Percentiles rank a stretch among this genome's conserved stretches.
Evolutionary conservation across 2,113 vertebrate species (phyloP).

Genomic region (Orycteropus afer): DNA sequence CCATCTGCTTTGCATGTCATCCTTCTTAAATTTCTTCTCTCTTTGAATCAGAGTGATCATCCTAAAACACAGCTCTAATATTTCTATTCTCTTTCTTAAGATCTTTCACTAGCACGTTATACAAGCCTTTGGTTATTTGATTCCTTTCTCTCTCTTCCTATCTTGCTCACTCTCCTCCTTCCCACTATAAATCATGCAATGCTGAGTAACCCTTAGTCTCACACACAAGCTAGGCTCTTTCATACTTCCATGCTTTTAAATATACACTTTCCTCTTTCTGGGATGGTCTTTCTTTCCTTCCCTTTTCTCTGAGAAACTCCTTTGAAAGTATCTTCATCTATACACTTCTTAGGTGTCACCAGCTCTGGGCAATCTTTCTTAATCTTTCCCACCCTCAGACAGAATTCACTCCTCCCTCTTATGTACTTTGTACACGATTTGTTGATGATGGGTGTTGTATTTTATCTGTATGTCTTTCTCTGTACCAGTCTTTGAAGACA

Average conservation of each 20-base stretch:
- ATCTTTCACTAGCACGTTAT: background rate
- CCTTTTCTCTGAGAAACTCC: background rate
- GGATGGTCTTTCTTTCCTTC: background rate
- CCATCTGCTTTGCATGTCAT: background rate
- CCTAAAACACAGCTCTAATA: background rate
- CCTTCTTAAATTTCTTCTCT: background rate
- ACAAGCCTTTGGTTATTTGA: background rate
- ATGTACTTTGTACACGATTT: background rate
- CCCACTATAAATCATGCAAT: fast-evolving
- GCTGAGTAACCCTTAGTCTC: background rate
- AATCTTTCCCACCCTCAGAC: background rate
- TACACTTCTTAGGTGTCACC: background rate
- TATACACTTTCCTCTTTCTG: background rate
- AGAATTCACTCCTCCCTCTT: background rate
- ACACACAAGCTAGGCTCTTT: background rate
- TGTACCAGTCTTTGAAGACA: background rate
- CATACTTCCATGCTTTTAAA: background rate
- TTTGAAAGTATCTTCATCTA: background rate
- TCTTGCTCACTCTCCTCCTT: background rate
- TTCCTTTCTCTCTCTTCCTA: background rate
- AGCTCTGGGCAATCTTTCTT: background rate
- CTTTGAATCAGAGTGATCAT: background rate
- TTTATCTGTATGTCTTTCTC: background rate
- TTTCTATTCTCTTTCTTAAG: background rate
- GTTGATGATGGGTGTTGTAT: background rate